phyloP scores from a whole-genome alignment of 2,113 vertebrate genomes.

The Lucifuga dentata region DNA sequence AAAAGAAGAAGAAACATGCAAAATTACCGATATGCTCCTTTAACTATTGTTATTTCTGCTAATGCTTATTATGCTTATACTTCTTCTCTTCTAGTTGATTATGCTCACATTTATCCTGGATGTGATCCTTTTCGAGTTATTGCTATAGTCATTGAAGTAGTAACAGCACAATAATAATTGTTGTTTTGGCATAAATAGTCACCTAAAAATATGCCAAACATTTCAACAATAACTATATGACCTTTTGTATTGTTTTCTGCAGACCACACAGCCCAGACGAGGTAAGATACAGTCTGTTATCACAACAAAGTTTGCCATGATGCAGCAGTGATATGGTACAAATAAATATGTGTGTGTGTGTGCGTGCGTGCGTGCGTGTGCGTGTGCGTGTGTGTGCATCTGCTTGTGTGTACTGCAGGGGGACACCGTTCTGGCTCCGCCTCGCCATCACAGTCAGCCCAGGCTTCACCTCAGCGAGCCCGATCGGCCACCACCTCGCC shows the following conservation, averaged over 20 bases:
- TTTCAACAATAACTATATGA: background rate
- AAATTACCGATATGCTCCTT: no score
- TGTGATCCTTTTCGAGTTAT: no score
- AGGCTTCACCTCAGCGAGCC: conserved; percentile 93
- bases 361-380: conserved; percentile 21
- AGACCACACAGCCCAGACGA: conserved; percentile 85
- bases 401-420: conserved; percentile 76
- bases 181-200: no score
- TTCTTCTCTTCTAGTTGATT: no score
- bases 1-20: no score
- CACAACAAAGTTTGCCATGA: no score
- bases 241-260: conserved; percentile 27
- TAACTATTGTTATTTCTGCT: no score
- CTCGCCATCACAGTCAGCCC: conserved; percentile 90
- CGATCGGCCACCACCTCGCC: conserved; percentile 89
- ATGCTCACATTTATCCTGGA: no score
- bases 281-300: conserved; percentile 18
- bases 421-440: conserved; percentile 87
- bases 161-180: no score
- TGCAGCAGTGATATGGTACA: background rate
- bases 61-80: no score
- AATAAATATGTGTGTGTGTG: background rate
- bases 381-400: conserved; percentile 23
- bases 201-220: no score
- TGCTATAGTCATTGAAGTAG: no score